Evolutionary conservation across 2,113 vertebrate genomes (phyloP).

Genomic region (Strix uralensis): DNA sequence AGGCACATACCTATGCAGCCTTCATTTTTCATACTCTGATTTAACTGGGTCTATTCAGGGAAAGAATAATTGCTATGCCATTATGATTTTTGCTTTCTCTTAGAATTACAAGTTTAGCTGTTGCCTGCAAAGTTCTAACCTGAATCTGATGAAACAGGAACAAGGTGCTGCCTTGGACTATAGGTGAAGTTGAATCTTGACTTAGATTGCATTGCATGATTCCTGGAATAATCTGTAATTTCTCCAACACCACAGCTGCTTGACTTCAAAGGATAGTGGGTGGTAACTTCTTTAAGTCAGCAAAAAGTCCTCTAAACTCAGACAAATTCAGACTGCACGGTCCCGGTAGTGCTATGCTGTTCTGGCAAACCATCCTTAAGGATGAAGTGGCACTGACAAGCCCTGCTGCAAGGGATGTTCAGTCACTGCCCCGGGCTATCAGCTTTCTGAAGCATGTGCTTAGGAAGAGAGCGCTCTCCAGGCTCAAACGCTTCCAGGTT

Average conservation of each 20-base stretch:
- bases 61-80: not conserved
- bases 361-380: not conserved
- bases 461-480: accelerated
- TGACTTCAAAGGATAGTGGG: not conserved
- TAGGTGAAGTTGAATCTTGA: not conserved
- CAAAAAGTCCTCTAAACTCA: not conserved
- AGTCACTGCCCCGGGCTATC: accelerated
- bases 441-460: not conserved
- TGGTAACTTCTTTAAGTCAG: not conserved
- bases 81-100: not conserved
- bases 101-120: not conserved
- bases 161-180: not conserved
- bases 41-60: conserved; percentile 36
- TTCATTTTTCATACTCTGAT: conserved; percentile 55
- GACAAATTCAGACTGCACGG: not conserved
- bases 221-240: not conserved
- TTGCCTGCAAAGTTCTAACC: not conserved
- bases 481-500: not conserved
- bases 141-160: not conserved
- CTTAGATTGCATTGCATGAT: accelerated
- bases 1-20: not conserved
- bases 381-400: not conserved
- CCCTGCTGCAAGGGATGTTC: not conserved
- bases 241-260: not conserved
- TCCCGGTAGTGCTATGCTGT: not conserved